phyloP scores from a whole-genome alignment of 2,888 invertebrate species.

The Toxonevra muliebris region DNA sequence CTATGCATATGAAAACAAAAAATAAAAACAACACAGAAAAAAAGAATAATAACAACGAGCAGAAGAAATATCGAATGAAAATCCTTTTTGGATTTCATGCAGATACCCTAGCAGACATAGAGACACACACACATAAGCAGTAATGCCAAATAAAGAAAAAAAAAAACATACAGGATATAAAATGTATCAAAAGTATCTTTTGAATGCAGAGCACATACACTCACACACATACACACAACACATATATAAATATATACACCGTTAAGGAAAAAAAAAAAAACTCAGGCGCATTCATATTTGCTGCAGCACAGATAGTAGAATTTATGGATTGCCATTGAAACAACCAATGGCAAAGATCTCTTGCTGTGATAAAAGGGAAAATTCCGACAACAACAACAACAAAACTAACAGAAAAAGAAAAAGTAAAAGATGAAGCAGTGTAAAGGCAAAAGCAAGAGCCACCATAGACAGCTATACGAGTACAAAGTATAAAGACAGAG shows the following conservation, averaged over 20 bases:
- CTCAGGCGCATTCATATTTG: not conserved
- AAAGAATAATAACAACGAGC: constrained; percentile 4
- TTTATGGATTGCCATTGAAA: constrained; percentile 36
- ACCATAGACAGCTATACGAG: too few relatives aligned
- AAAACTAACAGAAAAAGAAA: too few relatives aligned
- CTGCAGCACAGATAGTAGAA: constrained; percentile 16
- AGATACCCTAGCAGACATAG: not conserved
- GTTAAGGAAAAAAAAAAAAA: not conserved
- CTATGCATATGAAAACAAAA: not conserved
- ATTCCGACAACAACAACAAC: not conserved
- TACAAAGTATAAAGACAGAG: too few relatives aligned
- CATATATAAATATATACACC: not conserved
- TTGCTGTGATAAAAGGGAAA: constrained; percentile 47
- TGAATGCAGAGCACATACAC: not conserved
- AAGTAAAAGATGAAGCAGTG: too few relatives aligned
- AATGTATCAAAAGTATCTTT: not conserved
- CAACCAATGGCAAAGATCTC: constrained; percentile 53
- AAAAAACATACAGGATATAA: constrained; percentile 2
- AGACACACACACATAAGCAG: not conserved
- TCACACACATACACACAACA: not conserved
- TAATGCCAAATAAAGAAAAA: not conserved
- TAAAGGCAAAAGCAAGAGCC: too few relatives aligned
- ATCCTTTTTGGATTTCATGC: not conserved
- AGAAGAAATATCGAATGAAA: constrained; percentile 6
- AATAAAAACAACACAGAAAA: not conserved